phyloP scores from a whole-genome alignment of 2,797 vertebrate genomes.

The Hylomyscus alleni region DNA sequence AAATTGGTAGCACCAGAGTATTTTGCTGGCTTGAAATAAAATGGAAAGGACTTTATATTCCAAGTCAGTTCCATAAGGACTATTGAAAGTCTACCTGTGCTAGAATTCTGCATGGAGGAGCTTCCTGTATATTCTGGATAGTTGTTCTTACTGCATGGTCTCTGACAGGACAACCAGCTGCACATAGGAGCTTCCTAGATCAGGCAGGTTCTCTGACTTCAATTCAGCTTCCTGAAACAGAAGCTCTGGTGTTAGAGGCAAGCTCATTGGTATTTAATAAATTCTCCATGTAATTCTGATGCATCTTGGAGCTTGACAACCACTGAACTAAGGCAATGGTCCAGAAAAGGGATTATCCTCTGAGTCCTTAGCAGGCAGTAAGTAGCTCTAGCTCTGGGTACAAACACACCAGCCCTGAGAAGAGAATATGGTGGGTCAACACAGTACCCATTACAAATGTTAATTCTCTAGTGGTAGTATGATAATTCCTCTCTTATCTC shows the following conservation, averaged over 20 bases:
- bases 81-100: too few relatives aligned
- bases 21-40: neutral
- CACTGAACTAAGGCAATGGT: neutral
- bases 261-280: neutral
- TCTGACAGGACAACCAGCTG: neutral
- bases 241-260: neutral
- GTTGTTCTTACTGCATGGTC: neutral
- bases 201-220: neutral
- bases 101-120: neutral
- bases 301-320: neutral
- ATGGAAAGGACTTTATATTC: neutral
- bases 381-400: accelerated
- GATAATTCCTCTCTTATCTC: neutral
- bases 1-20: neutral
- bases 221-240: neutral
- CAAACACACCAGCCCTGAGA: neutral
- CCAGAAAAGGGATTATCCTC: neutral
- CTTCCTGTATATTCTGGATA: neutral
- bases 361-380: neutral
- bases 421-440: neutral
- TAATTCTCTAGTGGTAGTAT: neutral
- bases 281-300: neutral
- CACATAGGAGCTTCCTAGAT: neutral
- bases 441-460: neutral
- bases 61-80: neutral